Base-by-base conservation (phyloP, 2,797 vertebrate species). In the Lemur catta region DNA sequence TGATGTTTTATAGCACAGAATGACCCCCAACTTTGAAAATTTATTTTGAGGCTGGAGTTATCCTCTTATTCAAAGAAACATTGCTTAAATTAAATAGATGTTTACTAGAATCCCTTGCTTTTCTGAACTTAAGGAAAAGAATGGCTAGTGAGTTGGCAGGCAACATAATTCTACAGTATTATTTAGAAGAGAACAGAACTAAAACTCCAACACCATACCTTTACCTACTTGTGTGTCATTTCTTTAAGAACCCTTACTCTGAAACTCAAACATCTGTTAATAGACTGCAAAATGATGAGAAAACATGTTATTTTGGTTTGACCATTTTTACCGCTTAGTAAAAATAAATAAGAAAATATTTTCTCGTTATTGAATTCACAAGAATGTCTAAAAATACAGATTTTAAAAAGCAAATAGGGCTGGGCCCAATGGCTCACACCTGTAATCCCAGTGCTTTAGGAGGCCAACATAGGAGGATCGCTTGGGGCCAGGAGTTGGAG, bases 281-380 rank as follows among this genome's bases (percentile, higher is more conserved):
- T 71, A 91, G 12, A 65, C 26, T 57, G 12, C 11, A 91, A 94
- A 72, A 91, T 84, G 46, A 93, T n/a, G 35, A 28, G 67, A 92
- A 92, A 89, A 28, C 30, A 93, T 46, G 28, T 43, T 69, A 71
- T 86, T 76, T 69, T 71, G 43, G 48, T 20, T 75, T 75, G 61
- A 28, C 20, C 63, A 55, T 78, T 72, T 84, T 84, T n/a, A 91
- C 46, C n/a, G 30, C 30, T 82, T 59, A 74, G 48, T n/a, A 75
- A 50, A 93, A 81, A 75, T 50, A 76, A 90, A 90, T 12, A 26
- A 92, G 79, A 65, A 93, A 81, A 59, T 89, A 76, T 63, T 63
- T 57, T 78, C 14, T 79, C 17, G 79, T 50, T 57, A 43, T 8
- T 61, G 22, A 46, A 78, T 79, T 96, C 76, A 91, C 52, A 91